A percentile compares a stretch with the other conserved stretches of the same genome.
Evolutionary conservation across 1,140 invertebrate genomes (phyloP).

Genomic region (Goniozus legneri): DNA sequence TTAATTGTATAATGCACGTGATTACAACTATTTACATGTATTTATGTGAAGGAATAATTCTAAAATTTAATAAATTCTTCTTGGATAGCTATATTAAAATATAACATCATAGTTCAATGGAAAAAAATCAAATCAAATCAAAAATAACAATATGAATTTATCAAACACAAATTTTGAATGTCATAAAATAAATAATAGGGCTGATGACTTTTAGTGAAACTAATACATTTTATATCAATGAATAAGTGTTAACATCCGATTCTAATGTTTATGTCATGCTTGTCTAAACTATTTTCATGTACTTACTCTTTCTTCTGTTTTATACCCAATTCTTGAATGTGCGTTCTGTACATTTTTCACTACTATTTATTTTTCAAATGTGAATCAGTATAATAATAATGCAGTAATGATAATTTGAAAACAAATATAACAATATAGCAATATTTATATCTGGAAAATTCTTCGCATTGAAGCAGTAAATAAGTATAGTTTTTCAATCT

Average conservation of each 20-base stretch:
- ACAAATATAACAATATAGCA: no score
- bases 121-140: no score
- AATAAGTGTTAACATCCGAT: conserved; percentile 42
- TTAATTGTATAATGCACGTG: conserved; percentile 4
- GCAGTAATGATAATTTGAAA: no score
- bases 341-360: conserved; percentile 43
- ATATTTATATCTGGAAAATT: no score
- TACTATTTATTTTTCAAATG: no score
- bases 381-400: no score
- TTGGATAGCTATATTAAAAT: conserved; percentile 1
- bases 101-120: no score
- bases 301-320: conserved; percentile 47
- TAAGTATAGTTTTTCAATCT: no score
- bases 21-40: neutral
- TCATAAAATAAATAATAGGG: no score
- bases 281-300: conserved; percentile 51
- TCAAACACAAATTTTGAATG: no score
- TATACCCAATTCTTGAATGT: conserved; percentile 51
- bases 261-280: conserved; percentile 45
- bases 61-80: neutral
- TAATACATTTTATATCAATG: neutral
- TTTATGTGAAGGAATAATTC: neutral
- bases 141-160: conserved; percentile 10
- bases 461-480: no score
- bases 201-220: no score